Evolutionary conservation across 1,140 invertebrate genomes (phyloP), one percentile per base, ranked within the genome.

Genomic region (Drosophila orena): DNA sequence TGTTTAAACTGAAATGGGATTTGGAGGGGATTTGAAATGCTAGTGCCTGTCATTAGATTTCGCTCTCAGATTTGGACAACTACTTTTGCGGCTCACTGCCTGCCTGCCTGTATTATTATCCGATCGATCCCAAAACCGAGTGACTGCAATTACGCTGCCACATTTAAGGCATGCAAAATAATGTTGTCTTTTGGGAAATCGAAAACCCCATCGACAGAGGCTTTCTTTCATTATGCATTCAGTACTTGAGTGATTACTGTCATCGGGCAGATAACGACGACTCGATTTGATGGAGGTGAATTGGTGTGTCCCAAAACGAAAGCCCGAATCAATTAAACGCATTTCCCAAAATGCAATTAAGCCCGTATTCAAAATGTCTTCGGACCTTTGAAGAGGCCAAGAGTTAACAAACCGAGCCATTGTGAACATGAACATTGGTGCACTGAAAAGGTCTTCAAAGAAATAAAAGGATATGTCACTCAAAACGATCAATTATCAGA

Each of bases 271-370:
- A 65, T 52, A 68, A 44, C 37, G 37, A 15, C 40, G 37, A 15
- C 40, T 65, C 64, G 52, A 59, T 47, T 20, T 59, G 65, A 71
- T 15, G 38, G 69, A 70, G 54, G 65, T 72, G 52, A 72, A 71
- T 70, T 72, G 69, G 68, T 72, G 59, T 71, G 55, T 52, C 69
- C 66, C 64, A 44, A 53, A 60, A 52, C 34, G 34, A 30, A 53
- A 72, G 40, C 35, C 40, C 47, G 12, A 60, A 59, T 72, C 66
- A 24, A 71, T 72, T 52, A 60, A 24, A 53, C 55, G 59, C 65
- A 20, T 72, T 72, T 53, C 40, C 70, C 17, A 57, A 72, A 59
- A 72, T 60, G 68, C 69, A 72, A 72, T 72, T 71, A 72, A 72
- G 66, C 46, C 56, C 40, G 50, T 72, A 72, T 72, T 72, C 56